Evolutionary conservation across 1,140 invertebrate species (phyloP), one percentile per base, ranked within the genome.

Genomic region (Thaumetopoea pityocampa): DNA sequence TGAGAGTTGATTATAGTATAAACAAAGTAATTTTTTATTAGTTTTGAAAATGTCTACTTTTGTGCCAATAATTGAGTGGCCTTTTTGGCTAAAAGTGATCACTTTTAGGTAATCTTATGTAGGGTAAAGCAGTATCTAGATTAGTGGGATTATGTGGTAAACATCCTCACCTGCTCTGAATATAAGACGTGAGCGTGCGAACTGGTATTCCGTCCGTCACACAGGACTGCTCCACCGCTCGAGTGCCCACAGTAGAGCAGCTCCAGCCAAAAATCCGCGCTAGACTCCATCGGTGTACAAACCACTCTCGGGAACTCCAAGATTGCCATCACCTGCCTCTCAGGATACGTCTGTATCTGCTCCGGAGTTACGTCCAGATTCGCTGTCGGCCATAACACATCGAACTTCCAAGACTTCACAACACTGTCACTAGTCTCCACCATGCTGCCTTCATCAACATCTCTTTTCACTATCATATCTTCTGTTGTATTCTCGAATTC

Each of bases 341-440:
- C 90, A 3, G 93, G 93, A 77, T 94, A 94, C n/a, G 93, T 94
- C 41, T 88, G 87, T 12, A 94, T 89, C 30, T 90, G 87, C 56
- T 92, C 89, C 0, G 92, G 92, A 34, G 90, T 90, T 14, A 94
- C 83, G 7, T 87, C 87, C 35, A 95, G 72, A 44, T 89, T 89
- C 1, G 91, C 90, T 20, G 85, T 87, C 1, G 93, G 93, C 93
- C 93, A 95, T 79, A 91, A 87, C 7, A 95, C 93, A 47, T 94
- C 92, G 46, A 92, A 84, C 40, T 87, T 87, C 66, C 87, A 87
- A 18, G 87, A 89, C 14, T 81, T 84, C 1, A 84, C 64, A 11
- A 80, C 41, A 61, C 63, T 82, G 30, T 73, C 79, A 15, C 73
- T 71, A 12, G 70, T 83, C 51, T 81, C 78, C 45, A 81, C 66